Base-by-base conservation (phyloP, 2,113 vertebrate species). In the Spea multiplicata region DNA sequence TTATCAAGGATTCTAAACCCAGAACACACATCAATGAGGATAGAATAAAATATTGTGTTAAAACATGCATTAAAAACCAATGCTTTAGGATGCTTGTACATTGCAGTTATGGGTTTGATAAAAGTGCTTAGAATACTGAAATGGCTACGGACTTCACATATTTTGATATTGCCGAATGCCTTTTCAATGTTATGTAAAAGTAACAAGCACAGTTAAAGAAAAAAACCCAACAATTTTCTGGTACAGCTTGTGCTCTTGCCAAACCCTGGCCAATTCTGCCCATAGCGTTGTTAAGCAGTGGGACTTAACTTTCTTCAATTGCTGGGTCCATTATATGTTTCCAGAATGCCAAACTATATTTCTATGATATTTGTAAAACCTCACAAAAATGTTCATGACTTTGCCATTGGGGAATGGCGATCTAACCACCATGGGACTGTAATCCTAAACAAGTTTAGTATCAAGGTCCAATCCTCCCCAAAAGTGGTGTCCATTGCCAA, bases 361-460 rank as follows among this genome's bases (percentile, higher is more conserved):
- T 66, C 50, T 52, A 66, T 52, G 30, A 50, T 10, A 50, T 30
- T 5, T 48, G 55, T 45, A 66, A 67, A 67, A 66, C 50, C 50
- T 13, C 64, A 53, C 13, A 14, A 62, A 44, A 50, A 47, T 77
- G 61, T 50, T 77, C 55, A 70, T 69, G 75, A 45, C 75, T 68
- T 59, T 68, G 50, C 14, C 52, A n/a, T 45, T 13, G 30, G 17
- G 16, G 65, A 48, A 53, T 8, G n/a, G 50, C 61, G 49, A 53
- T 66, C 52, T 14, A 4, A 30, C 47, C 64, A 66, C 64, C 10
- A 48, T 57, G 44, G 16, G 6, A 30, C 45, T 69, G 59, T 59
- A 57, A 76, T 44, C 12, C 46, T 76, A 76, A 53, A 67, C 52
- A 47, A 65, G 48, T 47, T 12, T 5, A 13, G 66, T 59, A 44